Evolutionary conservation across 1,140 invertebrate genomes (phyloP), one percentile per base, ranked within the genome.

Genomic region (Pygmarrhopalites habei): DNA sequence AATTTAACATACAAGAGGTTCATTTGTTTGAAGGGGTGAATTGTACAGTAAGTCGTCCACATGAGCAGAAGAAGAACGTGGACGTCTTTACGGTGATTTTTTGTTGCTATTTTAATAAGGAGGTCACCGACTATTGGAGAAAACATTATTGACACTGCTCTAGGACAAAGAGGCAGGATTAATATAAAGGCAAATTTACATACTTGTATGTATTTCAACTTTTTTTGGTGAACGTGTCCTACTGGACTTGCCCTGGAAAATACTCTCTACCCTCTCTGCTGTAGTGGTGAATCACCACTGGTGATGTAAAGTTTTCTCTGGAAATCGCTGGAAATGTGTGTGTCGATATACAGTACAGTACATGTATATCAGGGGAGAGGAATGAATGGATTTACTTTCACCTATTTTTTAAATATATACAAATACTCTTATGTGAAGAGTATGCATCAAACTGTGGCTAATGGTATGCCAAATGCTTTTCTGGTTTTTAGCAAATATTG

Each of bases 241-340:
- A 23, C 7, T 49, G 46, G 46, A 49, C 46, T 49, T 49, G 46
- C 46, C 46, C 46, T 49, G 23, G 46, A 49, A 49, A 49, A 14
- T 7, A 21, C 7, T 12, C 7, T 49, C 10, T 23, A 7, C 19
- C 46, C 7, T 21, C 19, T 15, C n/a, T 12, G 39, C n/a, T n/a
- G 12, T 41, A 41, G n/a, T 12, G 39, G 12, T 41, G 39, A 41
- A 41, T 41, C 12, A 41, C 39, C n/a, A 12, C n/a, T n/a, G 39
- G n/a, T 12, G 39, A 12, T n/a, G 12, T n/a, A n/a, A n/a, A n/a
- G 19, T 7, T 49, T 21, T 21, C 46, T 21, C 46, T 49, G 46
- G 46, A 49, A 49, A 41, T 41, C n/a, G n/a, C n/a, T 15, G 46
- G 19, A 49, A 23, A 12, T 23, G 7, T 21, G 7, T 49, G 12